phyloP scores from a whole-genome alignment of 1,140 invertebrate genomes.

The Leptinotarsa texana region DNA sequence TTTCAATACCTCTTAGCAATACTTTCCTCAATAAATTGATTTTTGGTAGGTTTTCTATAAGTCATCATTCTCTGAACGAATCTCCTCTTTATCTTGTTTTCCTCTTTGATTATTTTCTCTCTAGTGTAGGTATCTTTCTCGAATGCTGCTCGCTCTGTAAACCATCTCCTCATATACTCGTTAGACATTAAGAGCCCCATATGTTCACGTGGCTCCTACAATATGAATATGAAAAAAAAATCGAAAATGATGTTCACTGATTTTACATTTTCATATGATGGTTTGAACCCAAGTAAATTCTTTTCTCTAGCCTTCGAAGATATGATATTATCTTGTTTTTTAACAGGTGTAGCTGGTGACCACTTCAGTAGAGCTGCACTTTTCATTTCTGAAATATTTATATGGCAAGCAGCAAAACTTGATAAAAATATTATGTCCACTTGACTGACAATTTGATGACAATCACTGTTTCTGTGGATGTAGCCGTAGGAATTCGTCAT shows the following conservation, averaged over 20 bases:
- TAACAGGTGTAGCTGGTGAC: constrained; percentile 35
- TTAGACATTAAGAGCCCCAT: constrained; percentile 45
- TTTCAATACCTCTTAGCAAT: constrained; percentile 11
- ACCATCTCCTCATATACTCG: constrained; percentile 50
- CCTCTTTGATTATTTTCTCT: constrained; percentile 41
- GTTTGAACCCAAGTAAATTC: constrained; percentile 38
- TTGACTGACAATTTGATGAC: too few relatives aligned
- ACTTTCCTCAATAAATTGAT: constrained; percentile 32
- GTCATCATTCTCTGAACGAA: constrained; percentile 46
- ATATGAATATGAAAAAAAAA: neutral
- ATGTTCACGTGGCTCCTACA: constrained; percentile 28
- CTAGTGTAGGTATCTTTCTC: constrained; percentile 48
- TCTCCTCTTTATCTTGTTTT: constrained; percentile 43
- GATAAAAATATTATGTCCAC: too few relatives aligned
- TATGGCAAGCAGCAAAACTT: too few relatives aligned
- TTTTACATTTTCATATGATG: constrained; percentile 43
- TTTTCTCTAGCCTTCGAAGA: constrained; percentile 45
- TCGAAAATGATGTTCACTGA: neutral
- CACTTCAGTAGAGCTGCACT: constrained; percentile 35
- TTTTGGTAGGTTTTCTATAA: constrained; percentile 36
- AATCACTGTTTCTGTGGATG: too few relatives aligned
- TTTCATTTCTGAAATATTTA: too few relatives aligned
- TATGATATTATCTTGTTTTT: constrained; percentile 44
- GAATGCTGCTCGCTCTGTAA: constrained; percentile 43
- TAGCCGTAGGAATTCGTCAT: too few relatives aligned